These are phyloP conservation scores for Protosalanx chinensis DNA, from an alignment of 2,797 vertebrate genomes.

Conservation along the genomic window DNA sequence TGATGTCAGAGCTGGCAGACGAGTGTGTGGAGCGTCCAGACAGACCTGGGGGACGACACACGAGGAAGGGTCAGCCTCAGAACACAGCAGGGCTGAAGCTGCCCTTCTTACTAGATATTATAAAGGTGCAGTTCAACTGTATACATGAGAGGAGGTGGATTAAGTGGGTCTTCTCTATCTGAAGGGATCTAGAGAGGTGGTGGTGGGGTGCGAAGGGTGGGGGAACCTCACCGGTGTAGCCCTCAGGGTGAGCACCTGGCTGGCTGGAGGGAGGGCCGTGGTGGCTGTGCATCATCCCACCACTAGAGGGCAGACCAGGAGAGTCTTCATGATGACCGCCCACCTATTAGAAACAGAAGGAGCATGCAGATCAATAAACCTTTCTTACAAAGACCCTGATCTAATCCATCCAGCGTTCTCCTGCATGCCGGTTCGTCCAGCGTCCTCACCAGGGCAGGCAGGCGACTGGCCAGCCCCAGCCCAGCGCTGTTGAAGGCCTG, in stretches of 20 bases:
- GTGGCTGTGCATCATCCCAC: constrained; percentile 79
- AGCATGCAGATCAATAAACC: background rate
- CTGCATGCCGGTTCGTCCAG: background rate
- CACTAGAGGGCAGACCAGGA: constrained; percentile 71
- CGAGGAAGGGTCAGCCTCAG: too few species aligned
- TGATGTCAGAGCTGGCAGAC: constrained; percentile 75
- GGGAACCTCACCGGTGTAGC: constrained; percentile 63
- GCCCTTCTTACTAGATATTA: background rate
- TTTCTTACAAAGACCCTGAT: background rate
- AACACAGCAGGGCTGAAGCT: background rate
- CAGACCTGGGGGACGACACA: constrained; percentile 60
- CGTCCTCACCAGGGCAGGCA: constrained; percentile 78
- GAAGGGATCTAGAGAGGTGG: constrained; percentile 14
- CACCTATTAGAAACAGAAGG: constrained; percentile 54
- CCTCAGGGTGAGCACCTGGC: constrained; percentile 65
- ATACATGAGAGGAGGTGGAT: background rate
- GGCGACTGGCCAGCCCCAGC: constrained; percentile 76
- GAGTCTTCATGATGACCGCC: constrained; percentile 80
- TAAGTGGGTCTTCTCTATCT: background rate
- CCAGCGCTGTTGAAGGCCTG: constrained; percentile 74
- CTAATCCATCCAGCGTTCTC: background rate
- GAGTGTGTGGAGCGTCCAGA: constrained; percentile 64
- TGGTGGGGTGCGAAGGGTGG: background rate
- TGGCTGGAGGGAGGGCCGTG: constrained; percentile 74
- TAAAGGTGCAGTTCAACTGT: background rate